Percentiles rank a stretch among this genome's conserved stretches.
These are phyloP conservation scores for Campodea augens DNA, from an alignment of 1,140 invertebrate genomes.

Conservation along the genomic window DNA sequence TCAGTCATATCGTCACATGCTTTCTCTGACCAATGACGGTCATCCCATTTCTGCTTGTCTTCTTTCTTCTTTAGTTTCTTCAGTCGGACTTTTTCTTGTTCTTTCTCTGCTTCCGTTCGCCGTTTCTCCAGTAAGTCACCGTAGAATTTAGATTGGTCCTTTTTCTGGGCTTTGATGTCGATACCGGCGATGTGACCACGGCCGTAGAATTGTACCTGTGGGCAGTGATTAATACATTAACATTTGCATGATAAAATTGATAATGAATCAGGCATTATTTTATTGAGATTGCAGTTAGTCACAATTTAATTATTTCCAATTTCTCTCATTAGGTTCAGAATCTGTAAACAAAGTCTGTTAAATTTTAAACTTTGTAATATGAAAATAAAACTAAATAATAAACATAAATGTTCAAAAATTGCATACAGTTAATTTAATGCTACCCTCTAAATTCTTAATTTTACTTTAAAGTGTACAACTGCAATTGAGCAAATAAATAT, in stretches of 20 bases:
- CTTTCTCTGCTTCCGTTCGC: conserved; percentile 89
- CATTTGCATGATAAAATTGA: background rate
- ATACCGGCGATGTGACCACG: conserved; percentile 94
- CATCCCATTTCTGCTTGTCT: conserved; percentile 97
- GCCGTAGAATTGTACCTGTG: conserved; percentile 80
- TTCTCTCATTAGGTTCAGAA: background rate
- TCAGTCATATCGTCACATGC: conserved; percentile 89
- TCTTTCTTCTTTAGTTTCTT: conserved; percentile 90
- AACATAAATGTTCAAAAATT: too few species aligned
- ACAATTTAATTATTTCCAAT: background rate
- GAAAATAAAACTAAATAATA: too few species aligned
- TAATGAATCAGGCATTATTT: too few species aligned
- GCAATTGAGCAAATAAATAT: too few species aligned
- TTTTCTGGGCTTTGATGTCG: conserved; percentile 91
- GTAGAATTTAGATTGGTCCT: conserved; percentile 96
- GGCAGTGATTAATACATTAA: conserved; percentile 6
- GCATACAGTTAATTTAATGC: too few species aligned
- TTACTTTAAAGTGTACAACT: too few species aligned
- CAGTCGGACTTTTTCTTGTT: conserved; percentile 85
- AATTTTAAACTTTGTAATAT: too few species aligned
- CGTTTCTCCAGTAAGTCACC: conserved; percentile 87
- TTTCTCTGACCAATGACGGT: conserved; percentile 97
- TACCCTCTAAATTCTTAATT: too few species aligned
- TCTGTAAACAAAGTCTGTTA: background rate
- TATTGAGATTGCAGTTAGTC: background rate